Conservation (phyloP, 2,797 vertebrate genomes). For the Cetoscarus ocellatus region DNA sequence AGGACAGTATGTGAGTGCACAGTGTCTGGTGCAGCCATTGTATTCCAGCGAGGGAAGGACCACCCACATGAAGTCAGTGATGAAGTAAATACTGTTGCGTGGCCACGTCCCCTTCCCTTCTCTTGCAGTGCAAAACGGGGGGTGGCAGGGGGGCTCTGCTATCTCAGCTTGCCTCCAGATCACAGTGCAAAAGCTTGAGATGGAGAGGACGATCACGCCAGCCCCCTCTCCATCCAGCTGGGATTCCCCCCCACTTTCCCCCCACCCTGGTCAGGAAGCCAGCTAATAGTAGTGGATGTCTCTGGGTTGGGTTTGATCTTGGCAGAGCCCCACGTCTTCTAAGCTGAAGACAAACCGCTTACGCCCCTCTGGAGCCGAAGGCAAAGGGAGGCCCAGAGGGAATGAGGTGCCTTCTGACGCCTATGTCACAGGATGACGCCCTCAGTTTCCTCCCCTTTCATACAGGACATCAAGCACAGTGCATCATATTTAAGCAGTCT, state of each 20-base stretch:
- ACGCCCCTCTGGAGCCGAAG: constrained; percentile 67
- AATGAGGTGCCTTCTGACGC: constrained; percentile 75
- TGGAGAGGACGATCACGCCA: constrained; percentile 31
- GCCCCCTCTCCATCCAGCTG: constrained; percentile 12
- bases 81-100: constrained; percentile 81
- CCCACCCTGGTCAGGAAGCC: constrained; percentile 48
- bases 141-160: constrained; percentile 63
- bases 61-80: constrained; percentile 83
- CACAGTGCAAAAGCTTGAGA: constrained; percentile 47
- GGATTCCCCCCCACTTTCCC: constrained; percentile 43
- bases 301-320: constrained; percentile 63
- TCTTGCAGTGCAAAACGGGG: constrained; percentile 70
- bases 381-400: constrained; percentile 68
- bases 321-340: constrained; percentile 64
- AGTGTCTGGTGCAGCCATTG: constrained; percentile 83
- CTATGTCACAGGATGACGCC: constrained; percentile 68
- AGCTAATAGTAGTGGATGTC: constrained; percentile 60
- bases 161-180: constrained; percentile 78
- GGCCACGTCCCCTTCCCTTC: constrained; percentile 69
- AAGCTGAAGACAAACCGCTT: constrained; percentile 68
- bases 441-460: constrained; percentile 66
- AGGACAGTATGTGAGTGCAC: constrained; percentile 80
- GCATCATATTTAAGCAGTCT: constrained; percentile 16
- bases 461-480: constrained; percentile 48
- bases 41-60: constrained; percentile 75